phyloP scores from a whole-genome alignment of 1,140 invertebrate species.

The Euborellia annulipes region DNA sequence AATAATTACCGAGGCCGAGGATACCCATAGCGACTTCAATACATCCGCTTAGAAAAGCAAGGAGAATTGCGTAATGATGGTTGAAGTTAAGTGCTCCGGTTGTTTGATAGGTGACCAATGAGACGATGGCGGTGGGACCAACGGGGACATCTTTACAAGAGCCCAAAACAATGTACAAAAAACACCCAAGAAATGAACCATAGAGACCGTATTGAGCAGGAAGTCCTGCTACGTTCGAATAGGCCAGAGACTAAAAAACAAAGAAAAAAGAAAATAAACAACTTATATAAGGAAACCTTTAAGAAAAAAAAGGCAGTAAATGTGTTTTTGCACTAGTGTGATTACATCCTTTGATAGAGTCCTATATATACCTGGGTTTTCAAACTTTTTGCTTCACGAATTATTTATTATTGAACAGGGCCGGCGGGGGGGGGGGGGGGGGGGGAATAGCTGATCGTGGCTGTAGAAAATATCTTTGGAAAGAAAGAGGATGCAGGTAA shows the following conservation, averaged over 20 bases:
- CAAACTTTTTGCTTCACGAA: no score
- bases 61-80: slow-evolving; percentile 49
- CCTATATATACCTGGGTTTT: no score
- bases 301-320: no score
- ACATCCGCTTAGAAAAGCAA: slow-evolving; percentile 62
- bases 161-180: slow-evolving; percentile 81
- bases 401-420: no score
- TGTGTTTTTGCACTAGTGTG: no score
- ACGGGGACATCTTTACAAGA: slow-evolving; percentile 81
- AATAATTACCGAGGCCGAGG: slow-evolving; percentile 57
- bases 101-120: slow-evolving; percentile 61
- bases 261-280: no score
- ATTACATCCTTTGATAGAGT: no score
- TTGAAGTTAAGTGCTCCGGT: slow-evolving; percentile 18
- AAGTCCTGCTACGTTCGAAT: slow-evolving; percentile 31
- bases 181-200: slow-evolving; percentile 76
- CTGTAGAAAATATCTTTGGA: no score
- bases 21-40: slow-evolving; percentile 73
- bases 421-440: no score
- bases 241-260: slow-evolving; percentile 23
- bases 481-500: no score
- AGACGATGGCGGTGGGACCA: slow-evolving; percentile 71
- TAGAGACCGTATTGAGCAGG: slow-evolving; percentile 66
- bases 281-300: no score
- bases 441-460: no score